Conservation (phyloP, 2,888 invertebrate genomes). For the Thecophora atra region DNA sequence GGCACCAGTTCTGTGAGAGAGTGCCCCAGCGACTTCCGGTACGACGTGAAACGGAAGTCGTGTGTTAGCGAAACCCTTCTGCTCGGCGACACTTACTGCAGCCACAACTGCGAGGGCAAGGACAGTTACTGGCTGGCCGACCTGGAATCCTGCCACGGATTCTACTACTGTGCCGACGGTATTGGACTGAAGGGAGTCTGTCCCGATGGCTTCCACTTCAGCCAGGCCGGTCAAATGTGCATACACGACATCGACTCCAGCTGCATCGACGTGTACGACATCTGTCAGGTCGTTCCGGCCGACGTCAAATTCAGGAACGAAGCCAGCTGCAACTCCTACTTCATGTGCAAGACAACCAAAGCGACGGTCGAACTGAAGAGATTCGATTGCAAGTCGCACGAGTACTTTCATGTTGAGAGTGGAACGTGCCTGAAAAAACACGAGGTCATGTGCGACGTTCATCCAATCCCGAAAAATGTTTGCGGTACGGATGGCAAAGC, state of each 20-base stretch:
- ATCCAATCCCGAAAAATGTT: conserved; percentile 46
- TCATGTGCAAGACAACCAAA: conserved; percentile 49
- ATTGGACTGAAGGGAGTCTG: conserved; percentile 47
- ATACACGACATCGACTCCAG: conserved; percentile 47
- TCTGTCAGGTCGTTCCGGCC: conserved; percentile 54
- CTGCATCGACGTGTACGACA: conserved; percentile 53
- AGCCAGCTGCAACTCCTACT: conserved; percentile 54
- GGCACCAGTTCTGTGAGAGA: conserved; percentile 39
- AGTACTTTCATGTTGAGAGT: conserved; percentile 53
- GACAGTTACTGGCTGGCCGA: conserved; percentile 50
- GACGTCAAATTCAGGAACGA: conserved; percentile 51
- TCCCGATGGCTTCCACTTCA: conserved; percentile 47
- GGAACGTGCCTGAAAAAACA: conserved; percentile 47
- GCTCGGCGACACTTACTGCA: conserved; percentile 48
- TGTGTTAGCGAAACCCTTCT: conserved; percentile 48
- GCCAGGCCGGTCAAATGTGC: conserved; percentile 52
- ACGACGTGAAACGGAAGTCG: conserved; percentile 45
- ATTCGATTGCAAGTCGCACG: conserved; percentile 39
- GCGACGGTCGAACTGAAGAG: not conserved
- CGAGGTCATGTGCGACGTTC: conserved; percentile 49
- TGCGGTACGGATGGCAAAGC: conserved; percentile 45
- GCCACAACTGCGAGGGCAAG: conserved; percentile 51
- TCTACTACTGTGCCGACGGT: conserved; percentile 52
- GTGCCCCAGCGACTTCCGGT: conserved; percentile 46
- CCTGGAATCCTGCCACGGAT: conserved; percentile 52